Conservation (phyloP, 1,140 invertebrate genomes). For the Drosophila littoralis region DNA sequence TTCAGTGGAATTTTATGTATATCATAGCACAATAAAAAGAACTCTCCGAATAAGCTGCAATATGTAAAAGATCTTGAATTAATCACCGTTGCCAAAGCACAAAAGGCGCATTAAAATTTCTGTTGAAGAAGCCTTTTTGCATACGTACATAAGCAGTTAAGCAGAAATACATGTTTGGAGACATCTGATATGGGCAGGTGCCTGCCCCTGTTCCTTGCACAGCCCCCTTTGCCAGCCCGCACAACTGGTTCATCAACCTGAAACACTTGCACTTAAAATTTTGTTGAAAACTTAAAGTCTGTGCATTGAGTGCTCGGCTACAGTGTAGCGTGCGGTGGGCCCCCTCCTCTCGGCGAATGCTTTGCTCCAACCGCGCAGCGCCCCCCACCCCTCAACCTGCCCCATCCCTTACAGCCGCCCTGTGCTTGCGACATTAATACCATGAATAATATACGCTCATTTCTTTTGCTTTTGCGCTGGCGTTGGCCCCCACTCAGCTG, state of each 20-base stretch:
- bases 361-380: not conserved
- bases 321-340: slow-evolving; percentile 21
- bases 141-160: slow-evolving; percentile 7
- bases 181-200: slow-evolving; percentile 16
- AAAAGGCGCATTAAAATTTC: slow-evolving; percentile 9
- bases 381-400: not conserved
- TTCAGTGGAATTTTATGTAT: too few species aligned
- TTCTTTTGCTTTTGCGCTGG: slow-evolving; percentile 67
- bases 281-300: slow-evolving; percentile 44
- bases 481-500: slow-evolving; percentile 17
- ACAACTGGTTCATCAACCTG: slow-evolving; percentile 60
- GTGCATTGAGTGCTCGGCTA: slow-evolving; percentile 16
- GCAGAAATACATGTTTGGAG: not conserved
- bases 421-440: slow-evolving; percentile 69
- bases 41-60: too few species aligned
- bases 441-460: slow-evolving; percentile 81
- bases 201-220: too few species aligned
- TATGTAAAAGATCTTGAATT: not conserved
- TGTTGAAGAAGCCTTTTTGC: slow-evolving; percentile 18
- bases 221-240: not conserved
- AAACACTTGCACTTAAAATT: slow-evolving; percentile 52
- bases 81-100: not conserved
- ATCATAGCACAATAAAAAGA: too few species aligned
- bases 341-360: not conserved
- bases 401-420: not conserved